Evolutionary conservation across 1,140 invertebrate species (phyloP), one percentile per base, ranked within the genome.

Genomic region (Mactra quadrangularis): DNA sequence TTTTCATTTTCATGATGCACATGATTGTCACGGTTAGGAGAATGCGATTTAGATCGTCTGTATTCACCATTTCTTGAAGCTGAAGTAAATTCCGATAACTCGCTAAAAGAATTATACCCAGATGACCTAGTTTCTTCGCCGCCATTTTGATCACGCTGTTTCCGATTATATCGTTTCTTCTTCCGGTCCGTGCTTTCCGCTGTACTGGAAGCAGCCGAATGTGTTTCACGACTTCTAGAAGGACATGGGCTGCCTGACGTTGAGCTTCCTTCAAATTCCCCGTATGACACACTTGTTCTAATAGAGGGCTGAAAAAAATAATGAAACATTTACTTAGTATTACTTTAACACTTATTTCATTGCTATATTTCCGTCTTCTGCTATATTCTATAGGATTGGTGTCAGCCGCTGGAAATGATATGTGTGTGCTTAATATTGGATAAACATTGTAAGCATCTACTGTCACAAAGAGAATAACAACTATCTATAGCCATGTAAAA

Each of bases 241-340:
- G 33, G 25, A 35, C 22, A 72, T 6, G 33, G 57, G n/a, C 68
- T 72, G 9, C 78, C 50, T 1, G 78, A 82, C 22, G 55, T 27
- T 22, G 78, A 70, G 41, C 78, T 72, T 0, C 25, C 78, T 62
- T 72, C 78, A 62, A 71, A 60, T 22, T 82, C 78, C 6, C 52
- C 68, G n/a, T 50, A 82, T 0, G 78, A 82, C 11, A 50, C 55
- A 45, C 64, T 71, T 4, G 78, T 82, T 15, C 71, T 66, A 35
- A 82, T n/a, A 2, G 78, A 82, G n/a, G 52, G 66, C 78, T 82
- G 78, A 47, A 82, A 72, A 15, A 41, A 7, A 41, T n/a, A n/a
- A n/a, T n/a, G n/a, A n/a, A n/a, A n/a, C n/a, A n/a, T n/a, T n/a
- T n/a, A n/a, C n/a, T n/a, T n/a, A n/a, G n/a, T n/a, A n/a, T n/a